Evolutionary conservation across 2,888 invertebrate genomes (phyloP), one percentile per base, ranked within the genome.

Genomic region (Listrodromus nycthemerus): DNA sequence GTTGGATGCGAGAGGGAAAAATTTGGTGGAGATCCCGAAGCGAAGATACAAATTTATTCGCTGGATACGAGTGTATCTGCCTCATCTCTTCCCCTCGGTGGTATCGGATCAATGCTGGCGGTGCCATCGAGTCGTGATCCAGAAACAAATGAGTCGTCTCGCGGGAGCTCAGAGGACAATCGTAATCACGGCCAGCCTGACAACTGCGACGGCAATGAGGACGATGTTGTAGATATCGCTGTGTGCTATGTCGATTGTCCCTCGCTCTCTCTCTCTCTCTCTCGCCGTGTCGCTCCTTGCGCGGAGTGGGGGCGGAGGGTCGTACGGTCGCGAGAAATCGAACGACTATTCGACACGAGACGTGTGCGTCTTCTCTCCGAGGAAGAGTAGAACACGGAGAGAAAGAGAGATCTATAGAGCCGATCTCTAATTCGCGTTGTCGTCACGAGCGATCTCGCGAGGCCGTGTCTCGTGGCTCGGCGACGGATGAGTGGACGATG

Each of bases 381-480:
- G 67, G 24, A 63, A 84, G 74, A 82, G 67, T 19, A 65, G 82
- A 65, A 79, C 52, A 52, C 61, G 55, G 55, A 58, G 41, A 41
- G 45, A 58, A 27, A 41, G 45, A 61, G 45, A 74, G 80, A 84
- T 84, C 80, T 77, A 80, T 65, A 80, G 83, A 91, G 92, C 89
- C 89, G 90, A 89, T 90, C 92, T 89, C 90, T 91, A 89, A 89
- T 88, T 88, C 88, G 84, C 83, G 86, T 84, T 85, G 85, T 86
- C 85, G 83, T 85, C 85, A 83, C 78, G 75, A 82, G 79, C 73
- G 76, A 69, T 75, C 76, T 74, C 80, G 69, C 63, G 66, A 73
- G 41, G 19, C 63, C 37, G 8, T 66, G 27, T 71, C 74, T 41
- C 41, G 33, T 48, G n/a, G 16, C 21, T 30, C 30, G 48, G 67